Base-by-base conservation (phyloP, 2,888 invertebrate species). In the Alitta virens region DNA sequence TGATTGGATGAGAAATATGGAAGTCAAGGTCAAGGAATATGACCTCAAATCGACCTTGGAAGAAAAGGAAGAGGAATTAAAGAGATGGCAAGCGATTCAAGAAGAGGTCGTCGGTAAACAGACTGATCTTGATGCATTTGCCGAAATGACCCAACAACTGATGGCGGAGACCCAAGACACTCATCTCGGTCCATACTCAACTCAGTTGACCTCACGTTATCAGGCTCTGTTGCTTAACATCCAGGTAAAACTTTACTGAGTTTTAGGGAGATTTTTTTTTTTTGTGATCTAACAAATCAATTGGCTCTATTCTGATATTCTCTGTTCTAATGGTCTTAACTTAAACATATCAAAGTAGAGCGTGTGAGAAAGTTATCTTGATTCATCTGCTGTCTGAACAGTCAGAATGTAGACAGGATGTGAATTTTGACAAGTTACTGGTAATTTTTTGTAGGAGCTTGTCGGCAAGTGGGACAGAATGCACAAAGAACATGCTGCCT, bases 121-220 rank as follows among this genome's bases (percentile, higher is more conserved):
- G 81, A 88, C 89, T 69, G 89, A 90, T 77, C 89, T 96, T 55
- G 95, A 96, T 25, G 46, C 80, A 86, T 94, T 95, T 77, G 88
- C 92, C n/a, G 95, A 96, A 79, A 89, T 88, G 74, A 91, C 92
- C 16, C 94, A 95, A 78, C 87, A 88, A 40, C 84, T 97, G 60
- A 86, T 94, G 12, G 91, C 92, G 78, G 86, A 88, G 16, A 92
- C 92, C 77, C 90, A 90, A 0, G 91, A 91, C 59, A 88, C 89
- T 2, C 87, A 94, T 53, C 74, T 82, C 16, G 73, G 73, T 58
- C 90, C 92, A 0, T 91, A 92, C 78, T 90, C 94, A 53, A 91
- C 93, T 0, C 95, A 96, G 81, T 82, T 95, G n/a, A 91, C 92
- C 12, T 87, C 91, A 1, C 92, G 94, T 82, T 96, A 96, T 77